Percentiles rank a stretch among this genome's conserved stretches.
Evolutionary conservation across 2,888 invertebrate species (phyloP).

Genomic region (Emmelina monodactyla): DNA sequence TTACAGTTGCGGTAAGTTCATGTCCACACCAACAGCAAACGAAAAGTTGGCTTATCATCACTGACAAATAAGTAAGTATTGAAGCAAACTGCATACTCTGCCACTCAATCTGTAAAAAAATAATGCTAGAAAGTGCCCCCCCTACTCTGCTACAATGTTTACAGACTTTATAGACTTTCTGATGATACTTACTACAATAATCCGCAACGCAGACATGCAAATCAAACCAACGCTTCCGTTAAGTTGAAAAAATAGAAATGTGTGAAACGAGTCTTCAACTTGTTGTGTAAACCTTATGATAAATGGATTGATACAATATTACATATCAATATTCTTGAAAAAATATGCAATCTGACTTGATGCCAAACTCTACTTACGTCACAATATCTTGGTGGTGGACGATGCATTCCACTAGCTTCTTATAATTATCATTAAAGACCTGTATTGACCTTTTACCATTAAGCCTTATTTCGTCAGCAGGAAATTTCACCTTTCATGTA

Average conservation of each 20-base stretch:
- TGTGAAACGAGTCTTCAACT: conserved; percentile 54
- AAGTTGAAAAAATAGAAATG: conserved; percentile 59
- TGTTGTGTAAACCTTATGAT: conserved; percentile 47
- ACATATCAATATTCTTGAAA: no score
- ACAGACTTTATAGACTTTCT: no score
- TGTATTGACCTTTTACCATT: neutral
- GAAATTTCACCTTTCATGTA: neutral
- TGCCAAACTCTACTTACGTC: conserved; percentile 27
- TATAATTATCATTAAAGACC: conserved; percentile 23
- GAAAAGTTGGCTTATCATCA: conserved; percentile 59
- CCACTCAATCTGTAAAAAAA: conserved; percentile 42
- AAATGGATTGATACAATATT: no score
- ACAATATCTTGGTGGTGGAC: conserved; percentile 42
- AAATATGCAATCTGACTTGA: no score
- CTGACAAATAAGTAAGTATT: conserved; percentile 38
- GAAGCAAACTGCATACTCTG: conserved; percentile 50
- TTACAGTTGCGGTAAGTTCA: conserved; percentile 49
- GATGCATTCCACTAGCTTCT: conserved; percentile 35
- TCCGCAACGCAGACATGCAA: conserved; percentile 49
- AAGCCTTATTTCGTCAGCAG: neutral
- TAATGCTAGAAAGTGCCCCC: no score
- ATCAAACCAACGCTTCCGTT: conserved; percentile 54
- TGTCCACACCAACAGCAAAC: conserved; percentile 65
- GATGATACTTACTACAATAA: conserved; percentile 33
- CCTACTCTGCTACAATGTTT: no score